phyloP scores from a whole-genome alignment of 2,113 vertebrate species.

The Lamprotornis superbus region DNA sequence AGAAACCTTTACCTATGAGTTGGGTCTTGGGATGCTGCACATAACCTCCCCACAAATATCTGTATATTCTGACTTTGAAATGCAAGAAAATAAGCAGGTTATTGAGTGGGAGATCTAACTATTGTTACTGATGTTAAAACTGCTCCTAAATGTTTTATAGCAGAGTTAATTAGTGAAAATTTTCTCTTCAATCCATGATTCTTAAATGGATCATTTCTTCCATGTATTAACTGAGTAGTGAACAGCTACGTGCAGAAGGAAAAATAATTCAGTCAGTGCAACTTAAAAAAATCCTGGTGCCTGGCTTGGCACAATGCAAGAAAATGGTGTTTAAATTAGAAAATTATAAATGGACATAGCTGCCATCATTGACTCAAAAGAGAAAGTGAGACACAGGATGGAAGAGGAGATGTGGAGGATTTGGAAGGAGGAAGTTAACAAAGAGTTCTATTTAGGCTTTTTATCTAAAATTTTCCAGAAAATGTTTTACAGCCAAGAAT shows the following conservation, averaged over 20 bases:
- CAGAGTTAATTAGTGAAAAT: not conserved
- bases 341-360: not conserved
- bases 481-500: not conserved
- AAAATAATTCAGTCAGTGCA: not conserved
- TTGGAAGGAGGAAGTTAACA: not conserved
- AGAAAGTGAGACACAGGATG: not conserved
- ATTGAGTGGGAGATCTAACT: not conserved
- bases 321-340: not conserved
- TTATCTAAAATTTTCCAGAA: not conserved
- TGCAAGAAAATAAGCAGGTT: not conserved
- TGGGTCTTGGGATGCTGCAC: not conserved
- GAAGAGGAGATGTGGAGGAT: not conserved
- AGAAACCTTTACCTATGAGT: not conserved
- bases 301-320: not conserved
- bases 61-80: not conserved
- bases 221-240: not conserved
- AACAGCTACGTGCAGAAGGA: not conserved
- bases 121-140: not conserved
- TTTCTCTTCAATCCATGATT: not conserved
- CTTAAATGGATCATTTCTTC: not conserved
- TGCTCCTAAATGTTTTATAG: not conserved
- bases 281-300: not conserved
- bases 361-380: not conserved
- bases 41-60: not conserved
- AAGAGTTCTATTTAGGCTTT: not conserved